Evolutionary conservation across 2,797 vertebrate genomes (phyloP).

Genomic region (Eulemur mongoz): DNA sequence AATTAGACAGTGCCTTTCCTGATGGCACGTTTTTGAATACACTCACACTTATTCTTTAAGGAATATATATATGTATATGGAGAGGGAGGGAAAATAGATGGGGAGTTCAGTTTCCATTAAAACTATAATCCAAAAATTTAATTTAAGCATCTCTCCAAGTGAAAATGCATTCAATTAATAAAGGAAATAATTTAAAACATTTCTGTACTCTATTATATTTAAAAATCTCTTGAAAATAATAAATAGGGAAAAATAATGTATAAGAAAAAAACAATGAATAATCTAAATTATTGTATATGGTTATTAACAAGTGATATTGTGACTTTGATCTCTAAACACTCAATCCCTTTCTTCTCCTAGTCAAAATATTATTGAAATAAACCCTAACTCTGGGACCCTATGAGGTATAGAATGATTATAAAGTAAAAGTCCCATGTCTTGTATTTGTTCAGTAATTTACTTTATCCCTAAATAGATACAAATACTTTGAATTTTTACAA

Average conservation of each 20-base stretch:
- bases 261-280: background rate
- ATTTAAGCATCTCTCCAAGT: background rate
- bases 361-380: background rate
- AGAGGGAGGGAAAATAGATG: accelerated
- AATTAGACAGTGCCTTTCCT: background rate
- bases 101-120: background rate
- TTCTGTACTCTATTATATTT: background rate
- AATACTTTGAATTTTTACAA: background rate
- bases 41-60: background rate
- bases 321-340: background rate
- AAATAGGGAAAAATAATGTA: background rate
- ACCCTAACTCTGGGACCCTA: background rate
- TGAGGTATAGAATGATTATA: background rate
- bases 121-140: background rate
- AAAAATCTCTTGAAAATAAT: background rate
- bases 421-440: accelerated
- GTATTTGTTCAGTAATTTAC: background rate
- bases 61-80: background rate
- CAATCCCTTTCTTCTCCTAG: background rate
- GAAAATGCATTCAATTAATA: background rate
- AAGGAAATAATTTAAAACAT: background rate
- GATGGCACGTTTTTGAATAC: background rate
- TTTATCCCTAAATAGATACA: background rate
- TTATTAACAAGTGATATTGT: background rate
- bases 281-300: background rate